A percentile compares a stretch with the other conserved stretches of the same genome.
Conservation (phyloP, 2,888 invertebrate genomes). For the Acleris laterana region DNA sequence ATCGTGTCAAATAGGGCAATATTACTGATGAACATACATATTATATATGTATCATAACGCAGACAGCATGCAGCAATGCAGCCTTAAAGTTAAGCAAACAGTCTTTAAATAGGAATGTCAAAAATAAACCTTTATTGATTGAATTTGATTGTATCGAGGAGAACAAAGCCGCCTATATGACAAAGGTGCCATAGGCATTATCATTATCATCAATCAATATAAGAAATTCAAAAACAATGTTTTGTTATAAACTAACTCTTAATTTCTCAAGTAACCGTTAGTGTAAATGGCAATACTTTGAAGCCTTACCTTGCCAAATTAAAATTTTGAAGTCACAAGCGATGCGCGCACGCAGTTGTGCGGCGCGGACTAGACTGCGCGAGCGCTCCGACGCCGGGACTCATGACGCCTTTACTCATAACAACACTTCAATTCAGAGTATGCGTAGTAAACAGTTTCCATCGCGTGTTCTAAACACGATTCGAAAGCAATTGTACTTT, state of each 20-base stretch:
- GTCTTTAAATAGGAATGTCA: too few species aligned
- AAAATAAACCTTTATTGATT: too few species aligned
- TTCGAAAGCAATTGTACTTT: not conserved
- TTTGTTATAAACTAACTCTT: not conserved
- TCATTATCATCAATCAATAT: too few species aligned
- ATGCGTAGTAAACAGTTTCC: conserved; percentile 10
- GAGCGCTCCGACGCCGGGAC: conserved; percentile 36
- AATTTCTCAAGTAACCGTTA: not conserved
- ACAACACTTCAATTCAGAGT: not conserved
- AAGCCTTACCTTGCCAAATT: conserved; percentile 31
- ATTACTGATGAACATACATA: too few species aligned
- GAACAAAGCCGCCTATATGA: too few species aligned
- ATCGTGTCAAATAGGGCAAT: too few species aligned
- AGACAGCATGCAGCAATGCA: too few species aligned
- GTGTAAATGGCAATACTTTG: conserved; percentile 1
- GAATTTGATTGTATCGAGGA: too few species aligned
- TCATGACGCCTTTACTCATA: conserved; percentile 28
- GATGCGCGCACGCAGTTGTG: conserved; percentile 44
- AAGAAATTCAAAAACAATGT: too few species aligned
- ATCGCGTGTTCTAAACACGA: not conserved
- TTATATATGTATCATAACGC: too few species aligned
- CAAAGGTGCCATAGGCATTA: too few species aligned
- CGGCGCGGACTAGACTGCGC: conserved; percentile 45
- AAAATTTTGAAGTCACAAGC: conserved; percentile 24
- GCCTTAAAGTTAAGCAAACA: too few species aligned